phyloP scores from a whole-genome alignment of 2,888 invertebrate species.

The Drosophila recens region DNA sequence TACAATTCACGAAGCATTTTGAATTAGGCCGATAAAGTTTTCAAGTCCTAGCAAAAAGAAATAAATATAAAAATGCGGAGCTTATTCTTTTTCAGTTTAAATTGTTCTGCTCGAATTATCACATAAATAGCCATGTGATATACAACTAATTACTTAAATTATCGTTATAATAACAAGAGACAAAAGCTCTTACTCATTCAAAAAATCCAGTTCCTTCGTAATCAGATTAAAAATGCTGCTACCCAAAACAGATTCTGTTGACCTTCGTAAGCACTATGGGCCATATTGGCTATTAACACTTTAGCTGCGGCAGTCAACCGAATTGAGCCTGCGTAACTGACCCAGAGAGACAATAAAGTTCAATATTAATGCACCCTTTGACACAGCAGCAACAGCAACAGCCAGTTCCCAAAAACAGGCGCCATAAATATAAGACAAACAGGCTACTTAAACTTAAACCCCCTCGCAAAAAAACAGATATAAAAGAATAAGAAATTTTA shows the following conservation, averaged over 20 bases:
- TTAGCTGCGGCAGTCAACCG: constrained; percentile 38
- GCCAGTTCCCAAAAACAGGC: constrained; percentile 58
- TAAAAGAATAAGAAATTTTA: constrained; percentile 60
- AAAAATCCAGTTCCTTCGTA: constrained; percentile 13
- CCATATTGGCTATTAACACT: constrained; percentile 64
- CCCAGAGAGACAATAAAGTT: constrained; percentile 75
- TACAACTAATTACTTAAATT: neutral
- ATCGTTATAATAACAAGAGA: constrained; percentile 1
- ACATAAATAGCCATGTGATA: neutral
- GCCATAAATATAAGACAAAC: constrained; percentile 77
- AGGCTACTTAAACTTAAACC: constrained; percentile 69
- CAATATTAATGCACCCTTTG: constrained; percentile 80
- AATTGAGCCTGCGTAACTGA: constrained; percentile 48
- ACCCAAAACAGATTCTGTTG: constrained; percentile 32
- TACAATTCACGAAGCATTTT: constrained; percentile 10
- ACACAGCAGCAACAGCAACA: constrained; percentile 57
- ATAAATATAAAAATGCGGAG: neutral
- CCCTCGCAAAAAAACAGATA: constrained; percentile 24
- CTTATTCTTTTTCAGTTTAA: neutral
- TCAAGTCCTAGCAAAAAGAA: neutral
- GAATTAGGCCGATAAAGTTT: neutral
- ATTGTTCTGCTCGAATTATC: neutral
- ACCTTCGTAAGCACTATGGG: constrained; percentile 44
- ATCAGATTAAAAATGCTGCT: constrained; percentile 44
- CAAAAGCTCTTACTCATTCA: neutral